These are phyloP conservation scores for Agelastica alni DNA, from an alignment of 2,888 invertebrate genomes.

Conservation along the genomic window DNA sequence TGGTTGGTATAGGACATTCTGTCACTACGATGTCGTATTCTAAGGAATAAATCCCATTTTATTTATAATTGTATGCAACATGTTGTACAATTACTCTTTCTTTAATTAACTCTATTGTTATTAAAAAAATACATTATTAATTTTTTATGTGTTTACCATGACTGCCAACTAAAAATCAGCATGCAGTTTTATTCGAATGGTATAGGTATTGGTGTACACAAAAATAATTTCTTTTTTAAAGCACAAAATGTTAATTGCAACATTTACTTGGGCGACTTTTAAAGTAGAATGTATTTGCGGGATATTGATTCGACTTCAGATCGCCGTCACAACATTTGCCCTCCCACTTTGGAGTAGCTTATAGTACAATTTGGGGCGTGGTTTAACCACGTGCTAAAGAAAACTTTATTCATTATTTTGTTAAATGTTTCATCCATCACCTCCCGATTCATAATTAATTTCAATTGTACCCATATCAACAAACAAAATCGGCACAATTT, in stretches of 20 bases:
- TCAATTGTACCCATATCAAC: slow-evolving; percentile 4
- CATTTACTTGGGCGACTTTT: slow-evolving; percentile 42
- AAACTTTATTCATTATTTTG: slow-evolving; percentile 24
- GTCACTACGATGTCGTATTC: not conserved
- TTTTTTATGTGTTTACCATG: too few relatives aligned
- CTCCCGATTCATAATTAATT: slow-evolving; percentile 9
- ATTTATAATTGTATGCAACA: too few relatives aligned
- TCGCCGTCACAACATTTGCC: slow-evolving; percentile 49
- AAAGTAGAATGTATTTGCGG: slow-evolving; percentile 44
- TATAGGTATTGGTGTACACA: too few relatives aligned
- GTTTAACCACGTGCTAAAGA: slow-evolving; percentile 46
- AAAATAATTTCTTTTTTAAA: too few relatives aligned
- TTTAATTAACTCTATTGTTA: too few relatives aligned
- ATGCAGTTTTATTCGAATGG: too few relatives aligned
- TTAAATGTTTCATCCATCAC: slow-evolving; percentile 8
- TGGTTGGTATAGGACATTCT: not conserved
- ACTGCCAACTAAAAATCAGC: too few relatives aligned
- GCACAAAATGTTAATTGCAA: too few relatives aligned
- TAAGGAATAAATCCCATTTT: too few relatives aligned
- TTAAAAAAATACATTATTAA: too few relatives aligned
- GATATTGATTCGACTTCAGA: slow-evolving; percentile 48
- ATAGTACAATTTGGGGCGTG: slow-evolving; percentile 50
- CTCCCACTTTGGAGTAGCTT: slow-evolving; percentile 44
- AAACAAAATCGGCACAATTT: too few relatives aligned
- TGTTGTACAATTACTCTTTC: too few relatives aligned